Base-by-base conservation (phyloP, 2,888 invertebrate genomes). In the Lasioglossum malachurum region DNA sequence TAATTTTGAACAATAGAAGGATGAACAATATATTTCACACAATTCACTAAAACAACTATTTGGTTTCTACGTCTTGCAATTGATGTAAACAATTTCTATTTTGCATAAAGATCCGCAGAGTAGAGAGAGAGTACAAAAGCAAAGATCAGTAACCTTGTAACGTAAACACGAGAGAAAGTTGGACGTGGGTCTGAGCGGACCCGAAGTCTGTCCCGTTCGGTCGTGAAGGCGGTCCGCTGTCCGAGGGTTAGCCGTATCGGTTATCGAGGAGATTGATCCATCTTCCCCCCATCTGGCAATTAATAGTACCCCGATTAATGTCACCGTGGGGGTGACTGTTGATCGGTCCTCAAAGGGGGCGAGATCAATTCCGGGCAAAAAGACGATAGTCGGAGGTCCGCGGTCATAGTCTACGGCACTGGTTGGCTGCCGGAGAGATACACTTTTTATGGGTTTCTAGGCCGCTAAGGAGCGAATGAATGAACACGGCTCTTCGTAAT, bases 401-500 rank as follows among this genome's bases (percentile, higher is more conserved):
- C 80, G 87, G 84, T 80, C 86, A 90, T 88, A 83, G 86, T 84
- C 88, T 92, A 89, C 91, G 91, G 80, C 87, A 88, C 86, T 88
- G 91, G 67, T 81, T 57, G n/a, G 78, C 81, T 86, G 88, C 84
- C 46, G 76, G 80, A 88, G 90, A 92, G 90, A 92, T 91, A 93
- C 90, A 93, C 91, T 94, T 94, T 94, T 94, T 94, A 94, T 94
- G 92, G 94, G 94, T 94, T 94, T 94, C 94, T 94, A 94, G 94
- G 93, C 92, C 94, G 92, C 92, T 92, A 92, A 94, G 93, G 92
- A 94, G 92, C 92, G 94, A 94, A 94, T 95, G 95, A 94, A 94
- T 95, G 94, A 94, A 94, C 94, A 90, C 92, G 92, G 91, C 94
- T 93, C 92, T 94, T 93, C 92, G 94, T 95, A 95, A 95, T 95